phyloP scores from a whole-genome alignment of 2,113 vertebrate genomes.

The Suricata suricatta region DNA sequence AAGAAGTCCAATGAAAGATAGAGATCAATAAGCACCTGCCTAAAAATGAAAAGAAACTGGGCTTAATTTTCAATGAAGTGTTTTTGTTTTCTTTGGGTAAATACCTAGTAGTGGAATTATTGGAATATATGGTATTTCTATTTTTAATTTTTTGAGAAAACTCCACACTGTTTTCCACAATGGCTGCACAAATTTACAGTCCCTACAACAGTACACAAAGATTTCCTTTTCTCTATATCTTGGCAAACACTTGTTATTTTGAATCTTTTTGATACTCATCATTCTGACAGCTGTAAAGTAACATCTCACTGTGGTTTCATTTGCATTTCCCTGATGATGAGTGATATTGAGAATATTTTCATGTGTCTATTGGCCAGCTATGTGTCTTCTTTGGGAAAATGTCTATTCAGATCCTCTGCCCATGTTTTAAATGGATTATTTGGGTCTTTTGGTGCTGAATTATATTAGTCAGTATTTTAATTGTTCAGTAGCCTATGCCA shows the following conservation, averaged over 20 bases:
- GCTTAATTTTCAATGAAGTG: background rate
- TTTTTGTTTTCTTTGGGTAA: background rate
- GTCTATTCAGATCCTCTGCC: background rate
- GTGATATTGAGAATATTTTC: background rate
- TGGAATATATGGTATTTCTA: background rate
- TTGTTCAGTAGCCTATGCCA: background rate
- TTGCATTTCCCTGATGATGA: background rate
- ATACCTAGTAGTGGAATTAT: background rate
- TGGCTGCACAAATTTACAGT: background rate
- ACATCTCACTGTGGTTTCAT: background rate
- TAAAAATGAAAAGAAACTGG: no score
- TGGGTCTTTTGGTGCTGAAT: background rate
- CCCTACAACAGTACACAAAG: background rate
- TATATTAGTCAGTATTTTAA: conserved; percentile 15
- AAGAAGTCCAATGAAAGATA: no score
- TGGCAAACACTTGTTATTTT: background rate
- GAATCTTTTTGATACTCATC: background rate
- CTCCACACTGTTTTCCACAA: background rate
- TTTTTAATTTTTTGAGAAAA: background rate
- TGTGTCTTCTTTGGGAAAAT: background rate
- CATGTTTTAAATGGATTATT: background rate
- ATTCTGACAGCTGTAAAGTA: background rate
- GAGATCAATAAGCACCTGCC: no score
- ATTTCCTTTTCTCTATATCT: background rate
- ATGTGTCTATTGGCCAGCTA: background rate